Evolutionary conservation across 2,113 vertebrate genomes (phyloP).

Genomic region (Scartelaos histophorus): DNA sequence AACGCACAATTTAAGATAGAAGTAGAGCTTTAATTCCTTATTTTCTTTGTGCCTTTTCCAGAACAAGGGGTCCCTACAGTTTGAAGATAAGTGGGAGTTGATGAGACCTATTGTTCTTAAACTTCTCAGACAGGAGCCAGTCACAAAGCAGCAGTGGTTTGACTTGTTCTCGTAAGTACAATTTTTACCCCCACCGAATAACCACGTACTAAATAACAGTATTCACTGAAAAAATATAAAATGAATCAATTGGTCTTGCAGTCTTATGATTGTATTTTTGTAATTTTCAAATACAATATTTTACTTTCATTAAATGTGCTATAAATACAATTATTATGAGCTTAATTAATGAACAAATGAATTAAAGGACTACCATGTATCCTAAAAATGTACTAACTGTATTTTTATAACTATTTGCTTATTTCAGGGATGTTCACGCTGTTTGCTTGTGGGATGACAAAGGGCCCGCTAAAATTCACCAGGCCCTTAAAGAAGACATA

Average conservation of each 20-base stretch:
- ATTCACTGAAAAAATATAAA: not conserved
- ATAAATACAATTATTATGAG: no score
- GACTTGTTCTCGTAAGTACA: slow-evolving; percentile 95
- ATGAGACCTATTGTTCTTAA: slow-evolving; percentile 97
- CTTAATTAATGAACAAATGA: no score
- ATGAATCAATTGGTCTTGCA: not conserved
- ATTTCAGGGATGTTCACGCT: slow-evolving; percentile 90
- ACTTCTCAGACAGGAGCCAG: slow-evolving; percentile 95
- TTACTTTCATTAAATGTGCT: no score
- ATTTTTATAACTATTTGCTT: slow-evolving; percentile 40
- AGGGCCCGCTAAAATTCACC: slow-evolving; percentile 97
- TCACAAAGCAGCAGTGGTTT: slow-evolving; percentile 98
- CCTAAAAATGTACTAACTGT: not conserved
- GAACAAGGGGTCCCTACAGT: slow-evolving; percentile 98
- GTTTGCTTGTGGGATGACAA: slow-evolving; percentile 99
- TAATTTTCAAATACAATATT: no score
- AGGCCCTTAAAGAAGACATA: slow-evolving; percentile 97
- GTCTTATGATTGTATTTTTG: not conserved
- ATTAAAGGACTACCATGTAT: no score
- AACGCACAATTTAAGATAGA: not conserved
- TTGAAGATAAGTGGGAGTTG: slow-evolving; percentile 99
- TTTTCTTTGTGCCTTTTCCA: slow-evolving; percentile 32
- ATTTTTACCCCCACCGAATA: not conserved
- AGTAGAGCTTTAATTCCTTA: not conserved
- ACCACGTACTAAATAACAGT: not conserved